phyloP scores from a whole-genome alignment of 2,797 vertebrate genomes.

The Phrynocephalus forsythii region DNA sequence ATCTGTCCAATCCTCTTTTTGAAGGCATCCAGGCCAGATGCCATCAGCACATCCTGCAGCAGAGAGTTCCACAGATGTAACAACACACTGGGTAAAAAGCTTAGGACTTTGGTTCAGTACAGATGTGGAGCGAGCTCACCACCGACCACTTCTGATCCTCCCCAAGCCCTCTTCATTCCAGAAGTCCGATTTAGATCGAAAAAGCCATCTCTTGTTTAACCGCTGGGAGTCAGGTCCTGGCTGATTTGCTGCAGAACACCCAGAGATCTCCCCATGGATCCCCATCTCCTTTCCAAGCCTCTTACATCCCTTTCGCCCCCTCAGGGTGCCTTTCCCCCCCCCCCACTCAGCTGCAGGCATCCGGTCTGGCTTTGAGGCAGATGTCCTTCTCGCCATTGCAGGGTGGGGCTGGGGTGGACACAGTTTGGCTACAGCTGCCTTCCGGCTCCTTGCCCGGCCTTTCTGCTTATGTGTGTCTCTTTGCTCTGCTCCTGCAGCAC shows the following conservation, averaged over 20 bases:
- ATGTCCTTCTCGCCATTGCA: rapidly evolving
- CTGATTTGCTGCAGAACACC: not conserved
- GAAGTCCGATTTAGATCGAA: not conserved
- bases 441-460: not conserved
- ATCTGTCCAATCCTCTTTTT: too few relatives aligned
- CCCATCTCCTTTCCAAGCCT: too few relatives aligned
- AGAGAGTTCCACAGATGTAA: too few relatives aligned
- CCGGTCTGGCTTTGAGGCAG: not conserved
- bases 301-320: not conserved
- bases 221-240: not conserved
- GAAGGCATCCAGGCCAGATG: too few relatives aligned
- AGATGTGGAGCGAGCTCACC: not conserved
- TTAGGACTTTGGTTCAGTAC: too few relatives aligned
- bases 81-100: too few relatives aligned
- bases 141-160: too few relatives aligned
- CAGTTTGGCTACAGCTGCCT: too few relatives aligned
- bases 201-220: not conserved
- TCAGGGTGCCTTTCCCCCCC: not conserved
- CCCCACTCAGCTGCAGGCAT: not conserved
- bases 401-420: not conserved
- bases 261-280: not conserved
- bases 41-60: too few relatives aligned
- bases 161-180: not conserved
- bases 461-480: not conserved
- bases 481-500: conserved; percentile 78